Evolutionary conservation across 2,888 invertebrate genomes (phyloP).

Genomic region (Drepanosiphum platanoidis): DNA sequence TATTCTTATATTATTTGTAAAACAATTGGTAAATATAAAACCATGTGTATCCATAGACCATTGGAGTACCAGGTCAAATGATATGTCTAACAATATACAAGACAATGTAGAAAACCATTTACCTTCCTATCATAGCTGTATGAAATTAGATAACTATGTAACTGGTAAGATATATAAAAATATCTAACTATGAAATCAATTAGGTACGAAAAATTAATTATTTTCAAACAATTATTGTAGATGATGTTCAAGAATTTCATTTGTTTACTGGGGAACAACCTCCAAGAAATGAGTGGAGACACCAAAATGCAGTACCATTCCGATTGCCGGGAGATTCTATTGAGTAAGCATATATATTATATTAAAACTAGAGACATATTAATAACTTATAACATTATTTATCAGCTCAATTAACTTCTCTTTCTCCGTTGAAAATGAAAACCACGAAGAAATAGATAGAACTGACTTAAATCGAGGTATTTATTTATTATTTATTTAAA

Average conservation of each 20-base stretch:
- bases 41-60: background rate
- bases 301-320: slow-evolving; percentile 58
- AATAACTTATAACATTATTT: background rate
- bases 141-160: slow-evolving; percentile 54
- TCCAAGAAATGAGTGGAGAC: slow-evolving; percentile 57
- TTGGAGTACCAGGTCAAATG: background rate
- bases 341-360: slow-evolving; percentile 35
- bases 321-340: background rate
- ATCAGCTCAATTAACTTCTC: background rate
- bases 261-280: slow-evolving; percentile 57
- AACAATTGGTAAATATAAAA: slow-evolving; percentile 7
- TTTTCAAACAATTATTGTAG: background rate
- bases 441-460: slow-evolving; percentile 38
- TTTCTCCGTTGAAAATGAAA: slow-evolving; percentile 32
- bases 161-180: slow-evolving; percentile 24
- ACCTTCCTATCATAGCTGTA: slow-evolving; percentile 43
- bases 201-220: background rate
- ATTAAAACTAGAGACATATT: background rate
- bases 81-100: slow-evolving; percentile 16
- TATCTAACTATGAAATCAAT: background rate
- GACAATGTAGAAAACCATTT: background rate
- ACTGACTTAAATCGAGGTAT: slow-evolving; percentile 10
- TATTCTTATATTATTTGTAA: background rate
- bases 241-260: slow-evolving; percentile 56
- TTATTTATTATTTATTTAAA: background rate